Base-by-base conservation (phyloP, 1,140 invertebrate species). In the Hycleus phaleratus region DNA sequence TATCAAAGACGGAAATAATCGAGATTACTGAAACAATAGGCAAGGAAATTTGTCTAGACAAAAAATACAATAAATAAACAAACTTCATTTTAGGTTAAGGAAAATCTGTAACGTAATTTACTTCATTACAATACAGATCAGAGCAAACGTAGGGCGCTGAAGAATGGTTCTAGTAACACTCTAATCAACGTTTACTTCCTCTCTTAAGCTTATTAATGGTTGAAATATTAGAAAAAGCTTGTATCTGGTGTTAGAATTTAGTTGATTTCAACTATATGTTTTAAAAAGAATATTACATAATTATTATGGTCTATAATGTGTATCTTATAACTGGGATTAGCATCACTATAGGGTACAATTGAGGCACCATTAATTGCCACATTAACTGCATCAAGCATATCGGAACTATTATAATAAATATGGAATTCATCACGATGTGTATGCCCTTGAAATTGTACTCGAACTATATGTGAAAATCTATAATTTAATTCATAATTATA, bases 281-380 rank as follows among this genome's bases (percentile, higher is more conserved):
- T 18, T 18, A 18, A 18, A 18, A 18, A 18, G 11, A 39, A 40
- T 78, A 82, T 82, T 75, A 87, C 85, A 59, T 74, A 84, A 54
- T 75, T 80, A 1, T 62, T 72, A 0, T 75, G 69, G 64, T 91
- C 82, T 0, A 91, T 75, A 3, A 78, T 75, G 63, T 88, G 91
- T 3, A 92, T 78, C 64, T 85, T 82, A 68, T 91, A 95, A 50
- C 90, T 91, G 6, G 90, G 84, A 76, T 94, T 94, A 53, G 88
- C 79, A 57, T 82, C 67, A 0, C 74, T 66, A 48, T 75, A 86
- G 0, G 82, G 66, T 3, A 89, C 91, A 1, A 88, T 71, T 64
- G 86, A 86, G 10, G 89, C 90, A 1, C 82, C 85, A 53, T 91
- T 87, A 80, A 87, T 93, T 3, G 86, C 84, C 3, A 93, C 78